Evolutionary conservation across 2,888 invertebrate genomes (phyloP), one percentile per base, ranked within the genome.

Genomic region (Ditula angustiorana): DNA sequence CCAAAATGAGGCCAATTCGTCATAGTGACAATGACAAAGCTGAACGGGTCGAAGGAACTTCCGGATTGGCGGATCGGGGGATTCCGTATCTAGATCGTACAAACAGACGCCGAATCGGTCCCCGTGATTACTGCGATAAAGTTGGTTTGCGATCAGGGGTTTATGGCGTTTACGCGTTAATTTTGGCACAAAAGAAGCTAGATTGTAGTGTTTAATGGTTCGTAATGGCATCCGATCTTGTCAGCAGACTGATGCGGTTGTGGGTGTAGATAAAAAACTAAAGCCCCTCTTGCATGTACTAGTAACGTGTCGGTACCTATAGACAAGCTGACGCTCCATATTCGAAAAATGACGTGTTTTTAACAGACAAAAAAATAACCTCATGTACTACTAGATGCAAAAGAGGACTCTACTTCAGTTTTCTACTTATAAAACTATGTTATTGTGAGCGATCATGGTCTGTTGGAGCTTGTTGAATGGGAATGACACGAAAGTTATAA

Each of bases 11-110:
- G 30, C 71, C 76, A 76, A 87, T 88, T 71, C 79, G 73, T 87
- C 87, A 85, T 83, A 72, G 76, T 85, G 88, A 86, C 88, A 86
- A 78, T 85, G 88, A 88, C 78, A 79, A 63, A 63, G 63, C 67
- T 21, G 62, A 61, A 67, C 58, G 69, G 69, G 71, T 73, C 71
- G 71, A 61, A 70, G 58, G 69, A 53, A 61, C 41, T 53, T 61
- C 33, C 19, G 61, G 41, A 28, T 47, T 47, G 55, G 35, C 28
- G 24, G 37, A 57, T 57, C 57, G 57, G 61, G 49, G 52, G 35
- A 35, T 35, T 21, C 49, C 8, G 41, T 58, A 66, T 58, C 52
- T 66, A 47, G 61, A 52, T 66, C 35, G 52, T 3, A 8, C 50
- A 16, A 28, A 57, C 49, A 30, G 52, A 47, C 24, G 41, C 10